Base-by-base conservation (phyloP, 2,888 invertebrate genomes). In the Rhopalosiphum nymphaeae region DNA sequence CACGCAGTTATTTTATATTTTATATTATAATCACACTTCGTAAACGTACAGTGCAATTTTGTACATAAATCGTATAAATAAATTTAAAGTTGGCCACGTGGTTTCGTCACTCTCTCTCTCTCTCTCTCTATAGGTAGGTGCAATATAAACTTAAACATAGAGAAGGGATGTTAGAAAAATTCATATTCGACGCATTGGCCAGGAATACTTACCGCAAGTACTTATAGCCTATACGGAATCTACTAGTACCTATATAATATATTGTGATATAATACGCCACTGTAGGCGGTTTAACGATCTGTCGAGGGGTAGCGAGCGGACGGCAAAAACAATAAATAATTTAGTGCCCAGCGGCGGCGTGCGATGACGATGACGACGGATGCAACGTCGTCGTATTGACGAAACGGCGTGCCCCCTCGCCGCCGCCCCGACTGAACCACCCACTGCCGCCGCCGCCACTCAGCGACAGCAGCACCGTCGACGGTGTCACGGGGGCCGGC, bases 321-420 rank as follows among this genome's bases (percentile, higher is more conserved):
- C 89, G 57, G 42, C 44, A 26, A 44, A 42, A 85, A 44, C 42
- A 25, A 57, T 89, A 44, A 4, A 56, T 36, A 89, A 56, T 44
- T 44, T 56, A 56, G 10, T 36, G n/a, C 0, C 56, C 56, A n/a
- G 67, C 21, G 61, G 61, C 1, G 67, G 36, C 25, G 53, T 46
- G 90, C 89, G 67, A 9, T 87, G 36, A 78, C 78, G 53, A 78
- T 46, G 49, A 90, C 36, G 46, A 26, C 91, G 44, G n/a, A 46
- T 26, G 26, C 49, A 78, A 16, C 36, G 67, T 13, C 46, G 61
- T 89, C 78, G 85, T 93, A 93, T 93, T 86, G 93, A 94, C 93
- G 93, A 42, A 88, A 90, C 90, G 49, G 61, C 61, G 90, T 57
- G 21, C 36, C 78, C 78, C 78, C 78, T 78, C 53, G 42, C 42